Conservation (phyloP, 2,888 invertebrate genomes). For the Drosophila mayaguana region DNA sequence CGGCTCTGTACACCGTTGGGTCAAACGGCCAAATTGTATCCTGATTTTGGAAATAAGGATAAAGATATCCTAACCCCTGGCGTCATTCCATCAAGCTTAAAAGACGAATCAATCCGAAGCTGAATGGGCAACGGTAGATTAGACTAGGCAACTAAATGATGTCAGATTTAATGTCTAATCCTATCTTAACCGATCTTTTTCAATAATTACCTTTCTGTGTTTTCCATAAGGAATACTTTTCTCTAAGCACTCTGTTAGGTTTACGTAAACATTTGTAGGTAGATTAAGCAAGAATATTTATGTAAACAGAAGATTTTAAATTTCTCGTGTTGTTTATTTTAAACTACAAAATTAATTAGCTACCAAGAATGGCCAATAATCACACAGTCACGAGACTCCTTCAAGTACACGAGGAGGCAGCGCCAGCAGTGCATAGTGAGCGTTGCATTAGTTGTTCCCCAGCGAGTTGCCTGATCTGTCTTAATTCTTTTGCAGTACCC, state of each 20-base stretch:
- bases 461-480: background rate
- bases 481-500: constrained; percentile 64
- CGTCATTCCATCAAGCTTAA: constrained; percentile 48
- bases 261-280: background rate
- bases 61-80: constrained; percentile 56
- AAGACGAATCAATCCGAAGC: constrained; percentile 75
- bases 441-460: no score
- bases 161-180: no score
- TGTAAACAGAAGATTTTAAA: constrained; percentile 1
- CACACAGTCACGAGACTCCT: constrained; percentile 44
- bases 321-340: constrained; percentile 2
- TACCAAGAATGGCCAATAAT: constrained; percentile 38
- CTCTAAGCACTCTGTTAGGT: constrained; percentile 3
- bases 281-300: background rate
- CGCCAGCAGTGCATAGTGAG: constrained; percentile 74
- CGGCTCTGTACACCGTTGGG: constrained; percentile 89
- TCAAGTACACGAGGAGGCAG: constrained; percentile 77
- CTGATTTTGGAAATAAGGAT: constrained; percentile 87
- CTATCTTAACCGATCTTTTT: background rate
- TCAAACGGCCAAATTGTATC: constrained; percentile 90
- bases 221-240: constrained; percentile 1
- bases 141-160: background rate
- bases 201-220: background rate
- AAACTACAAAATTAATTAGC: constrained; percentile 13
- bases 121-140: background rate